Evolutionary conservation across 2,888 invertebrate genomes (phyloP), one percentile per base, ranked within the genome.

Genomic region (Hyppa rectilinea): DNA sequence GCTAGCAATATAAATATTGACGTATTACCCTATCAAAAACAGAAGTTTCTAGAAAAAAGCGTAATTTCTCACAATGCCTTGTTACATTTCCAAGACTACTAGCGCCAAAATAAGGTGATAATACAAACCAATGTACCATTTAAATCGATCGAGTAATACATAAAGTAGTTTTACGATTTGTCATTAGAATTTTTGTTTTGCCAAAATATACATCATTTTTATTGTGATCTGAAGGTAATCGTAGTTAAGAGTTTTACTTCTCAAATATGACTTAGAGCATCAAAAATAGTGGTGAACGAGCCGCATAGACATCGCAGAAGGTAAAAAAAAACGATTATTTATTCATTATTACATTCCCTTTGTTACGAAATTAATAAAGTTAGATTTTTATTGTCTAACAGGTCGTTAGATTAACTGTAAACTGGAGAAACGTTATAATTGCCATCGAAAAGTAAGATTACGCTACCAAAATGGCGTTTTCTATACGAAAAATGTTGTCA

Each of bases 401-500:
- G 84, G 69, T 67, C 50, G 53, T 50, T 80, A 55, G 63, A 69
- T 40, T 64, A 56, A 70, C 66, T 67, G 67, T 77, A 68, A 75
- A 75, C 69, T 60, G 61, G 52, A 50, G 63, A 68, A 62, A 64
- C 70, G 60, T 43, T 53, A 26, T 56, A 63, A 64, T 62, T 71
- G 49, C 66, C 52, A 61, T 73, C 29, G 49, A 52, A 45, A 64
- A 62, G 20, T 56, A 45, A 31, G 31, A 69, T 53, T 43, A 69
- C 49, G 59, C 53, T 68, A 23, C 12, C 50, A 89, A 83, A 85
- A 96, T 96, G 96, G 93, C 95, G 90, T 96, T 95, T 86, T 94
- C 96, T 4, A 81, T 96, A 60, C 85, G 94, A 77, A 94, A 93
- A 86, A 96, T 96, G 89, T 87, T 95, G 63, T 95, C 95, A 7